These are phyloP conservation scores for Yponomeuta evonymella DNA, from an alignment of 2,888 invertebrate genomes.

Conservation along the genomic window DNA sequence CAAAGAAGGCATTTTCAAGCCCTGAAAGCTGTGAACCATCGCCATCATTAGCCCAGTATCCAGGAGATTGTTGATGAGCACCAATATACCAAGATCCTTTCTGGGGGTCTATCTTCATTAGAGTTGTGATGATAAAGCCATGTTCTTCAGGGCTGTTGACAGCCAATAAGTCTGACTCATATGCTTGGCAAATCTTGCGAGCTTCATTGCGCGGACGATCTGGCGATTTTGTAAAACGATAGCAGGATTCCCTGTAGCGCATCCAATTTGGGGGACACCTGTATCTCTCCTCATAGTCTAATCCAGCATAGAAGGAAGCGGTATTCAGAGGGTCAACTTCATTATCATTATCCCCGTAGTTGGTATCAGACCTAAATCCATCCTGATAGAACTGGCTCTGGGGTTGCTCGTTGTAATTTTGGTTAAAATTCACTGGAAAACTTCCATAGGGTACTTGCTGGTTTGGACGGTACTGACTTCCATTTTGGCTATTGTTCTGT, in stretches of 20 bases:
- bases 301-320: constrained; percentile 56
- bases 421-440: constrained; percentile 60
- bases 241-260: constrained; percentile 88
- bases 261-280: constrained; percentile 92
- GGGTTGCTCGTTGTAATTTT: constrained; percentile 47
- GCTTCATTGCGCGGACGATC: constrained; percentile 87
- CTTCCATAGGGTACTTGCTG: constrained; percentile 61
- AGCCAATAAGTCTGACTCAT: constrained; percentile 86
- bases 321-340: constrained; percentile 59
- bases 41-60: constrained; percentile 88
- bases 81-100: constrained; percentile 92
- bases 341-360: constrained; percentile 46
- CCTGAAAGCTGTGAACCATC: constrained; percentile 87
- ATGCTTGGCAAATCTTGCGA: constrained; percentile 87
- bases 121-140: constrained; percentile 87
- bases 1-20: constrained; percentile 88
- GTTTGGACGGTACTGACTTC: constrained; percentile 48
- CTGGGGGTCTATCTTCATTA: constrained; percentile 89
- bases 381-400: constrained; percentile 67
- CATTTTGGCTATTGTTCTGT: constrained; percentile 44
- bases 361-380: constrained; percentile 47
- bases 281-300: constrained; percentile 63
- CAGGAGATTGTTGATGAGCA: constrained; percentile 82
- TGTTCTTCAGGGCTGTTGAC: constrained; percentile 91
- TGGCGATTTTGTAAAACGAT: constrained; percentile 92